Conservation (phyloP, 2,888 invertebrate genomes). For the Ophion ventricosus region DNA sequence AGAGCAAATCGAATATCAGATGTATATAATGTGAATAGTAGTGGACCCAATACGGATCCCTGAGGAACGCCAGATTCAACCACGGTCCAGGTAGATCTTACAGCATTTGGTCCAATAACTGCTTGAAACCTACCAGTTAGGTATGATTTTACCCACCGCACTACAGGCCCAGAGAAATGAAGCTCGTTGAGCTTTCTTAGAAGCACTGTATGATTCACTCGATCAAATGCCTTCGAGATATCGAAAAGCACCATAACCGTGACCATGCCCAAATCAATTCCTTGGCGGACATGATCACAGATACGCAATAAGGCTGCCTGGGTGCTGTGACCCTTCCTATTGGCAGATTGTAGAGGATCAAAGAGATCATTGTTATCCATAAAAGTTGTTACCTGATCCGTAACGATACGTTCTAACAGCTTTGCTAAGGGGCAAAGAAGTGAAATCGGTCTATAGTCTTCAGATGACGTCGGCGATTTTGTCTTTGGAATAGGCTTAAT, state of each 20-base stretch:
- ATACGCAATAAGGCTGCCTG: conserved; percentile 71
- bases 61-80: neutral
- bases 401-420: conserved; percentile 63
- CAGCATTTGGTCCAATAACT: neutral
- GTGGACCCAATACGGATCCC: neutral
- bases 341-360: conserved; percentile 72
- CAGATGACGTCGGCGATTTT: neutral
- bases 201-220: neutral
- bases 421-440: conserved; percentile 68
- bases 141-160: neutral
- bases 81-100: neutral
- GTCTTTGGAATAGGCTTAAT: neutral
- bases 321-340: conserved; percentile 69
- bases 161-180: neutral
- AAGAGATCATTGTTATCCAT: conserved; percentile 68
- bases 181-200: neutral
- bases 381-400: conserved; percentile 64
- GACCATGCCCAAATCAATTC: conserved; percentile 67
- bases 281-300: conserved; percentile 68
- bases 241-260: conserved; percentile 3
- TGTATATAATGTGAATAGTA: no score
- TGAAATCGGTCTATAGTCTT: conserved; percentile 68
- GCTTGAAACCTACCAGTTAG: neutral
- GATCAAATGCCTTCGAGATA: conserved; percentile 20
- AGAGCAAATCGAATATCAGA: no score